phyloP scores from a whole-genome alignment of 2,888 invertebrate genomes.

The Abscondita cerata region DNA sequence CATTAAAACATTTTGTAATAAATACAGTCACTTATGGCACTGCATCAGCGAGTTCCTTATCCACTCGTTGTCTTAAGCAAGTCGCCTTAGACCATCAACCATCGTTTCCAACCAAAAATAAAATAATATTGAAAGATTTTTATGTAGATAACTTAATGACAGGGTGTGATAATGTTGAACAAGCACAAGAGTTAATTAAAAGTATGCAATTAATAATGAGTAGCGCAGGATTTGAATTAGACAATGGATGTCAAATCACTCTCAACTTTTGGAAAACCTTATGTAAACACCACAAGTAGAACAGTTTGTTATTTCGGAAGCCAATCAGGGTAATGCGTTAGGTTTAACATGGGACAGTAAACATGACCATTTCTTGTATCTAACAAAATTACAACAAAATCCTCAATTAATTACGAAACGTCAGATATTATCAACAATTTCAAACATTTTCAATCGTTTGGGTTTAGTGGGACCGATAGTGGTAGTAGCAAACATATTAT shows the following conservation, averaged over 20 bases:
- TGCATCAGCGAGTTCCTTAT: not conserved
- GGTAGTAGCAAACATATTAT: no score
- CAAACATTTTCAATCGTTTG: no score
- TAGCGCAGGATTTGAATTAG: not conserved
- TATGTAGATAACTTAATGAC: constrained; percentile 8
- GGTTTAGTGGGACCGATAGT: no score
- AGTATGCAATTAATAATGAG: not conserved
- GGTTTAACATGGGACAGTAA: no score
- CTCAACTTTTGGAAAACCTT: not conserved
- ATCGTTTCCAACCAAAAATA: not conserved
- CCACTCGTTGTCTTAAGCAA: not conserved
- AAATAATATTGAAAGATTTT: constrained; percentile 1
- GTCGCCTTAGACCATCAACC: not conserved
- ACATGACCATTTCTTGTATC: no score
- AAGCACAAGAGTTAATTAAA: not conserved
- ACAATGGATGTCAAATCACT: not conserved
- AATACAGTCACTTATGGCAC: constrained; percentile 12
- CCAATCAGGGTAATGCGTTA: no score
- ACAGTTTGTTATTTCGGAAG: no score
- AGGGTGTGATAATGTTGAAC: not conserved
- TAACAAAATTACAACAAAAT: no score
- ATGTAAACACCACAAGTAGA: no score
- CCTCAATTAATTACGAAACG: no score
- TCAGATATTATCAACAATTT: no score
- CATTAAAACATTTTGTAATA: constrained; percentile 1